Base-by-base conservation (phyloP, 2,888 invertebrate genomes). In the Agriopis marginaria region DNA sequence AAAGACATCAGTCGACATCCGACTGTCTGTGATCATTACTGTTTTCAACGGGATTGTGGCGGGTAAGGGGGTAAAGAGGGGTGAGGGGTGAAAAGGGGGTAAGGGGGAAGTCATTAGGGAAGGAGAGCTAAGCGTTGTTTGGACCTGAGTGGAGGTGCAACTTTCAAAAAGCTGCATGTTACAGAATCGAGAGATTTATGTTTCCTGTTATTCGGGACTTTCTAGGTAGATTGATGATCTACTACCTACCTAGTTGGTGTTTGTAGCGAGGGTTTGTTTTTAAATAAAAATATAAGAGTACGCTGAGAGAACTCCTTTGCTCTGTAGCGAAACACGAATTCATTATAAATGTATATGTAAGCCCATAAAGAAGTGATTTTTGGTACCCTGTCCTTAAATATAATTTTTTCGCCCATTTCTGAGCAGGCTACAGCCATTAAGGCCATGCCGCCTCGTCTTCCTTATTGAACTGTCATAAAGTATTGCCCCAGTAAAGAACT, bases 11-110 rank as follows among this genome's bases (percentile, higher is more conserved):
- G 73, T 70, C 71, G 74, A 71, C 76, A 72, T 72, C 73, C 71
- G 75, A 75, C 74, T 75, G 75, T 72, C 77, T 73, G 73, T 69
- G 73, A 77, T 77, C 79, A 78, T 78, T 80, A 78, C 75, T 76
- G 76, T 78, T 72, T 77, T 79, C 73, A 73, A 65, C 69, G 74
- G 74, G 76, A 78, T 78, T 77, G 76, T 75, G 77, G 74, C 54
- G 51, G 39, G 71, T 66, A 39, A 70, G 66, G 68, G 70, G 59
- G 14, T 45, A 51, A 49, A 10, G 42, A 45, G 40, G 66, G 47
- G 65, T 44, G 56, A 67, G 66, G 76, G 68, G 70, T 45, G 9
- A 58, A 58, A 32, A 47, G 65, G 39, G 49, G 40, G 55, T n/a
- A 11, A 12, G 51, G 42, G 44, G 61, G 55, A 47, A 72, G 77